phyloP scores from a whole-genome alignment of 1,140 invertebrate species.

The Rhyacophila brunnea region DNA sequence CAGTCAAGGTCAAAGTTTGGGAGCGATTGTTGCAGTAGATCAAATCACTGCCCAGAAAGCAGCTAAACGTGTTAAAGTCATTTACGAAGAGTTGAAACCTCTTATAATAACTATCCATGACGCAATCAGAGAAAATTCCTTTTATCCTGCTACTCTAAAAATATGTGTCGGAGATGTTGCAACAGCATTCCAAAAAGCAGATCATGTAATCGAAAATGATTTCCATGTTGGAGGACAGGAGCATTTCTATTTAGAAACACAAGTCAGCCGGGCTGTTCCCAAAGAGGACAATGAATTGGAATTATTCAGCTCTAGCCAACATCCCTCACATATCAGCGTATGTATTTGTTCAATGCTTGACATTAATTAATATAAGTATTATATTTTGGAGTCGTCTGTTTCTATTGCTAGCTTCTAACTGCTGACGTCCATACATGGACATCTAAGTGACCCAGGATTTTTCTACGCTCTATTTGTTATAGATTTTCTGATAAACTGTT shows the following conservation, averaged over 20 bases:
- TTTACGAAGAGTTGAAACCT: conserved; percentile 73
- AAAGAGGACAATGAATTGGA: conserved; percentile 85
- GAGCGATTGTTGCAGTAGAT: conserved; percentile 71
- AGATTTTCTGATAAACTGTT: too few relatives aligned
- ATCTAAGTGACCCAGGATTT: too few relatives aligned
- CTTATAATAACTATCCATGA: conserved; percentile 84
- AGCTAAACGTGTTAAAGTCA: conserved; percentile 68
- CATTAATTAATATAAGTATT: too few relatives aligned
- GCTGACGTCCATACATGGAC: too few relatives aligned
- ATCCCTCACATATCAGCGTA: conserved; percentile 72
- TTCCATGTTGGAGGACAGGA: conserved; percentile 88
- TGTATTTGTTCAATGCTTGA: conserved; percentile 26
- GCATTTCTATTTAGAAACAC: conserved; percentile 92
- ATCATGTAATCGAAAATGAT: conserved; percentile 69
- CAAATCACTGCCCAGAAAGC: conserved; percentile 74
- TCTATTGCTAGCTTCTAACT: too few relatives aligned
- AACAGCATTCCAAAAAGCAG: conserved; percentile 62
- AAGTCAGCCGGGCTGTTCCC: conserved; percentile 69
- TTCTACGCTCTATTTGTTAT: too few relatives aligned
- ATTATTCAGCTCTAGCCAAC: conserved; percentile 83
- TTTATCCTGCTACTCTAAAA: conserved; percentile 55
- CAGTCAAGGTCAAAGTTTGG: conserved; percentile 76
- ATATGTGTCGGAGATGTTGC: conserved; percentile 68
- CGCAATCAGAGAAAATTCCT: conserved; percentile 74
- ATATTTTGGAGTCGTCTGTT: too few relatives aligned